Conservation (phyloP, 2,113 vertebrate genomes). For the Megalops atlanticus region DNA sequence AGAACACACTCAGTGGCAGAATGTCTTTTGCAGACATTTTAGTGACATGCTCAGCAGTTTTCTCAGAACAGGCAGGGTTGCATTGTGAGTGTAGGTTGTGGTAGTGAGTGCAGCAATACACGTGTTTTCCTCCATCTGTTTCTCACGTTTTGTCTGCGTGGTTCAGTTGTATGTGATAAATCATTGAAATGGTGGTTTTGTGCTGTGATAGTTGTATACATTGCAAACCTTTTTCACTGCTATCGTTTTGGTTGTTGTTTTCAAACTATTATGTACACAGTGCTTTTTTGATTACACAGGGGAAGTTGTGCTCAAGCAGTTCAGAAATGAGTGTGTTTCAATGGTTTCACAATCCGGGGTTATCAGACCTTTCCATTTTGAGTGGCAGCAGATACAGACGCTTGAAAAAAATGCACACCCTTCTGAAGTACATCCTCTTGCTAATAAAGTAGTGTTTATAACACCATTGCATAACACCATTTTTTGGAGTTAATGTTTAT, state of each 20-base stretch:
- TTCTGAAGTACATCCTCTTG: not conserved
- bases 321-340: not conserved
- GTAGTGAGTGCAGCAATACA: not conserved
- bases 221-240: not conserved
- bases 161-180: not conserved
- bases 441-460: not conserved
- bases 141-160: not conserved
- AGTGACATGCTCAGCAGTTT: not conserved
- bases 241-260: not conserved
- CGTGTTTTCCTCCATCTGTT: not conserved
- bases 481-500: not conserved
- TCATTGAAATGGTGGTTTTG: too few relatives aligned
- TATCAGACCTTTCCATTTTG: not conserved
- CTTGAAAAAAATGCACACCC: not conserved
- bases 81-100: not conserved
- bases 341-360: not conserved
- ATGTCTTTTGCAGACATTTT: not conserved
- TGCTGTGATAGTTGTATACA: too few relatives aligned
- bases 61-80: not conserved
- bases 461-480: not conserved
- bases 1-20: too few relatives aligned
- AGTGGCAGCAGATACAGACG: not conserved
- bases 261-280: not conserved
- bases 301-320: not conserved
- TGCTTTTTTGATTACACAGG: not conserved